These are phyloP conservation scores for Calameuta idolon DNA, from an alignment of 2,888 invertebrate species.

Conservation along the genomic window DNA sequence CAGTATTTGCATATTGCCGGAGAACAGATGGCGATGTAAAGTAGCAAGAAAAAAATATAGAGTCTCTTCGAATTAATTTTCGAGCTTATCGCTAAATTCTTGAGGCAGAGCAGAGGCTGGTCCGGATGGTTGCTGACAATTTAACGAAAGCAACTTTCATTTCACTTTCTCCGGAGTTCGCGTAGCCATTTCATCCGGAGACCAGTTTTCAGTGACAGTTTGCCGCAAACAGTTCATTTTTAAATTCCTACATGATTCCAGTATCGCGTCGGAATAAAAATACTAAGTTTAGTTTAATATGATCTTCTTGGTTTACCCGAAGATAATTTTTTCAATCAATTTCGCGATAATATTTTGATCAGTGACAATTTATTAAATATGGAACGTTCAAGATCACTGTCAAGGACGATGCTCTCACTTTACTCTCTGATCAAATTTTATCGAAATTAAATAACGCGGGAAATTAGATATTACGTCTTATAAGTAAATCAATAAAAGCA, in stretches of 20 bases:
- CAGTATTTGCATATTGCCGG: not conserved
- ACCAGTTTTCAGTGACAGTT: not conserved
- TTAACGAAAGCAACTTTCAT: constrained; percentile 46
- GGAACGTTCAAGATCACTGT: not conserved
- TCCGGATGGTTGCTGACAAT: constrained; percentile 27
- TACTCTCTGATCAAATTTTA: too few species aligned
- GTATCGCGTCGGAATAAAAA: not conserved
- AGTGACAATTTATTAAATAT: not conserved
- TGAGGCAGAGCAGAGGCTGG: not conserved
- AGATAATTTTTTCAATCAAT: not conserved
- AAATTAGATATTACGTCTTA: too few species aligned
- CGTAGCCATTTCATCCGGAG: not conserved
- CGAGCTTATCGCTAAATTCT: not conserved
- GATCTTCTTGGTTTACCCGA: not conserved
- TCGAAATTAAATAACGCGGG: too few species aligned
- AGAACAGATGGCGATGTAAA: not conserved
- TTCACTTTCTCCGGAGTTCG: constrained; percentile 40
- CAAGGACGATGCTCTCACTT: too few species aligned
- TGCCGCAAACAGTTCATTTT: not conserved
- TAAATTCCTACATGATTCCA: not conserved
- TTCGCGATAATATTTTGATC: not conserved
- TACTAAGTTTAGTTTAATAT: not conserved
- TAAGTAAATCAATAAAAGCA: too few species aligned
- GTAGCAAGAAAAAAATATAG: not conserved
- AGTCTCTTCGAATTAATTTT: not conserved